These are phyloP conservation scores for Aselliscus stoliczkanus DNA, from an alignment of 2,797 vertebrate genomes.

Conservation along the genomic window DNA sequence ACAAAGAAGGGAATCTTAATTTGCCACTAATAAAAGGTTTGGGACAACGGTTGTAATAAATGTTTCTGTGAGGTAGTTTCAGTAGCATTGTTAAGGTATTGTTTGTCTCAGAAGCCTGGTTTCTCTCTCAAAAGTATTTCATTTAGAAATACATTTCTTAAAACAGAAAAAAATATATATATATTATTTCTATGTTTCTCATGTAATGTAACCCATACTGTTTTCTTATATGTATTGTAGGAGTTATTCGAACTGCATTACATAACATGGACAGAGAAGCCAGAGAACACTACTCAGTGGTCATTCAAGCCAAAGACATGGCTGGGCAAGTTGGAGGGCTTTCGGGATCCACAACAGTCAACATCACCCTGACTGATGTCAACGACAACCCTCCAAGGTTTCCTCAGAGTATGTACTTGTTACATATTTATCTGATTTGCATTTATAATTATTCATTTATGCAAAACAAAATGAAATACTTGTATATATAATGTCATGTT, in stretches of 20 bases:
- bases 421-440: constrained; percentile 1
- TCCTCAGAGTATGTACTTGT: constrained; percentile 92
- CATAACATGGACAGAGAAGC: constrained; percentile 98
- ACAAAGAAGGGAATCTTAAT: accelerated
- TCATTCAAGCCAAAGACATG: constrained; percentile 99
- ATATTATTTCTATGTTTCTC: background rate
- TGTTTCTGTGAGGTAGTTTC: background rate
- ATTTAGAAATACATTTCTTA: background rate
- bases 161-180: background rate
- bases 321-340: constrained; percentile 97
- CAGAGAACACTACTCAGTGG: constrained; percentile 95
- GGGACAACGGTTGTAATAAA: background rate
- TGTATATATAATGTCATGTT: background rate
- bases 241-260: constrained; percentile 97
- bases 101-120: background rate
- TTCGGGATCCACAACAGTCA: constrained; percentile 96
- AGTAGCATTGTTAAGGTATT: background rate
- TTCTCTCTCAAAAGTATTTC: background rate
- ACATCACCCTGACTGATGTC: constrained; percentile 96
- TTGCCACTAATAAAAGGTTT: background rate
- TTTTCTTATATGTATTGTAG: constrained; percentile 78
- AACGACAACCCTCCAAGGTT: constrained; percentile 98
- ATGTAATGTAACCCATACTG: background rate
- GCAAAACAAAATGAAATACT: background rate
- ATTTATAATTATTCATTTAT: background rate